phyloP scores from a whole-genome alignment of 2,888 invertebrate species.

The Mechanitis messenoides region DNA sequence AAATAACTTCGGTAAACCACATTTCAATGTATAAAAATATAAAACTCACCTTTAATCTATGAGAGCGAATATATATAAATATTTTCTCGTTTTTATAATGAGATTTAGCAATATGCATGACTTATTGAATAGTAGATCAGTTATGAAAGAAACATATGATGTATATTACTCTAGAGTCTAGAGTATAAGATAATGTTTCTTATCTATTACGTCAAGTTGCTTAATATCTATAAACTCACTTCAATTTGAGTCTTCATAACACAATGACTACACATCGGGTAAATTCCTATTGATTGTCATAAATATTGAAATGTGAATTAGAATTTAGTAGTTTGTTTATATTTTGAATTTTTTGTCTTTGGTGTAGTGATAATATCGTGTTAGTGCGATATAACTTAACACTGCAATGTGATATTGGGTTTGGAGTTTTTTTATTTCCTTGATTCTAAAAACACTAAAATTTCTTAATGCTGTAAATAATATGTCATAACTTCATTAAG shows the following conservation, averaged over 20 bases:
- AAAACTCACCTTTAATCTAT: slow-evolving; percentile 24
- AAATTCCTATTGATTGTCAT: slow-evolving; percentile 37
- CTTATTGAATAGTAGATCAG: slow-evolving; percentile 40
- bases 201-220: slow-evolving; percentile 61
- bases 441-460: too few species aligned
- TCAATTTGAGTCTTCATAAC: slow-evolving; percentile 53
- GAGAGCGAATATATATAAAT: slow-evolving; percentile 9
- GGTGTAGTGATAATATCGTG: slow-evolving; percentile 27
- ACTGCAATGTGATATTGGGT: slow-evolving; percentile 19
- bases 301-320: slow-evolving; percentile 12
- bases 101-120: slow-evolving; percentile 34
- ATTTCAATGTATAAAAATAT: slow-evolving; percentile 11
- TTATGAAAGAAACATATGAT: slow-evolving; percentile 39
- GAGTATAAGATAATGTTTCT: slow-evolving; percentile 54
- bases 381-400: slow-evolving; percentile 20
- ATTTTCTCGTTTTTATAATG: slow-evolving; percentile 18
- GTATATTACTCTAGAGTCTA: slow-evolving; percentile 40
- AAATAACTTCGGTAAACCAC: slow-evolving; percentile 1
- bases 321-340: background rate
- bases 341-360: slow-evolving; percentile 28
- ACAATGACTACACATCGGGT: slow-evolving; percentile 69
- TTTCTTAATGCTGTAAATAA: too few species aligned
- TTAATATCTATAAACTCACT: slow-evolving; percentile 59
- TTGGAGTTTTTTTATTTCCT: slow-evolving; percentile 19
- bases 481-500: too few species aligned